These are phyloP conservation scores for Centropus unirufus DNA, from an alignment of 2,113 vertebrate species.

Conservation along the genomic window DNA sequence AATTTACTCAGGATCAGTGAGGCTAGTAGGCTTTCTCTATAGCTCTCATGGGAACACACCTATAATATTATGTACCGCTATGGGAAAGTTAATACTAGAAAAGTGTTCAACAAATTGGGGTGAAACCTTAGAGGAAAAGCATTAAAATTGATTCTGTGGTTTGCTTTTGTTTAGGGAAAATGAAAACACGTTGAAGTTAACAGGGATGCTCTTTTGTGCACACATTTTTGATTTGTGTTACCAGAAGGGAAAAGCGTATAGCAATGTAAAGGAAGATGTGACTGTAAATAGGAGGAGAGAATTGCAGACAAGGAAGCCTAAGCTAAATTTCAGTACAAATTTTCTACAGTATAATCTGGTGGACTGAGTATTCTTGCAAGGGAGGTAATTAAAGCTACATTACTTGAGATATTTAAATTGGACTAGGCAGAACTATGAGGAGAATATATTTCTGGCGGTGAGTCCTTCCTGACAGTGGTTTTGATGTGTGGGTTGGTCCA, in stretches of 20 bases:
- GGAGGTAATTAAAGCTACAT: not conserved
- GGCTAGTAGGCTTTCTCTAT: not conserved
- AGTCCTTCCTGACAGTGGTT: not conserved
- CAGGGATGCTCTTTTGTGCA: not conserved
- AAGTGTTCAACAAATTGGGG: not conserved
- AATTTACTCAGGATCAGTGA: not conserved
- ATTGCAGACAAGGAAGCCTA: not conserved
- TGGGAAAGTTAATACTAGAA: not conserved
- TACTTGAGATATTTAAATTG: not conserved
- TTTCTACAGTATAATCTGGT: not conserved
- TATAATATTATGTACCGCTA: not conserved
- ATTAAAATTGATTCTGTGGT: not conserved
- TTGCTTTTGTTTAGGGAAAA: not conserved
- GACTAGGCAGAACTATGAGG: not conserved
- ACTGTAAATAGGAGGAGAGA: not conserved
- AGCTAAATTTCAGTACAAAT: not conserved
- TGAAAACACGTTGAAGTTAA: not conserved
- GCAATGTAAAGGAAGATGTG: not conserved
- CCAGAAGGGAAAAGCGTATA: not conserved
- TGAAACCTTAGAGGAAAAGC: not conserved
- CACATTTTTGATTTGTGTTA: not conserved
- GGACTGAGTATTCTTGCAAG: not conserved
- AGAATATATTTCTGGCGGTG: not conserved
- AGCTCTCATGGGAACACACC: not conserved
- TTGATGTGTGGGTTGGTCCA: not conserved